phyloP scores from a whole-genome alignment of 2,888 invertebrate species.

The Dasypogon diadema region DNA sequence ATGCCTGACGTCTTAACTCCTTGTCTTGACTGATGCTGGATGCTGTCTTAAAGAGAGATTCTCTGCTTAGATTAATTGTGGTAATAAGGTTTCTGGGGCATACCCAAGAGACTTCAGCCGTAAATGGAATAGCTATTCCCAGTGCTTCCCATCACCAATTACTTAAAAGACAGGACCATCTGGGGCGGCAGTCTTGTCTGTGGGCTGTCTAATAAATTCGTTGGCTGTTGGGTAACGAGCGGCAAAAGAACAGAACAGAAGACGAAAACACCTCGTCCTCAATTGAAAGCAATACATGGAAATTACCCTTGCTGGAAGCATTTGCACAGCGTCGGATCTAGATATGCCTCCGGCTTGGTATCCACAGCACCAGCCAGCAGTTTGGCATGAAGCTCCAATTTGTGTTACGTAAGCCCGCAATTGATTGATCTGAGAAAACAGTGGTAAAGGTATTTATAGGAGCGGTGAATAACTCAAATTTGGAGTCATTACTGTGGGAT shows the following conservation, averaged over 20 bases:
- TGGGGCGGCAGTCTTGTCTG: background rate
- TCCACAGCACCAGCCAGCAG: background rate
- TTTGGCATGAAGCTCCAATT: background rate
- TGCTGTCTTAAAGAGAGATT: slow-evolving; percentile 8
- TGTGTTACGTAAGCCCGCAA: background rate
- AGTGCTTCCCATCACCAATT: background rate
- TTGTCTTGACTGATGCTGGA: slow-evolving; percentile 1
- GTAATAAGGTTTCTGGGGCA: slow-evolving; percentile 28
- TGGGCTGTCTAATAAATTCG: background rate
- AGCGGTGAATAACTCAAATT: slow-evolving; percentile 16
- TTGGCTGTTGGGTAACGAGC: background rate
- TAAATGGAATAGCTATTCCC: background rate
- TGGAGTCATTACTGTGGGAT: background rate
- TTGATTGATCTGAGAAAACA: slow-evolving; percentile 27
- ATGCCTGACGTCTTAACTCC: background rate
- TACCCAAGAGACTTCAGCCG: background rate
- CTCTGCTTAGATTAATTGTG: slow-evolving; percentile 25
- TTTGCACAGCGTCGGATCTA: background rate
- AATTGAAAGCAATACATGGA: background rate
- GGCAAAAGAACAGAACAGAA: background rate
- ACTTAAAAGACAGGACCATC: background rate
- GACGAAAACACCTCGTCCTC: background rate
- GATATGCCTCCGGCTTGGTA: background rate
- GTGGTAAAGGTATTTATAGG: slow-evolving; percentile 15
- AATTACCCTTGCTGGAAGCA: background rate